Evolutionary conservation across 2,888 invertebrate species (phyloP).

Genomic region (Drosophila tripunctata): DNA sequence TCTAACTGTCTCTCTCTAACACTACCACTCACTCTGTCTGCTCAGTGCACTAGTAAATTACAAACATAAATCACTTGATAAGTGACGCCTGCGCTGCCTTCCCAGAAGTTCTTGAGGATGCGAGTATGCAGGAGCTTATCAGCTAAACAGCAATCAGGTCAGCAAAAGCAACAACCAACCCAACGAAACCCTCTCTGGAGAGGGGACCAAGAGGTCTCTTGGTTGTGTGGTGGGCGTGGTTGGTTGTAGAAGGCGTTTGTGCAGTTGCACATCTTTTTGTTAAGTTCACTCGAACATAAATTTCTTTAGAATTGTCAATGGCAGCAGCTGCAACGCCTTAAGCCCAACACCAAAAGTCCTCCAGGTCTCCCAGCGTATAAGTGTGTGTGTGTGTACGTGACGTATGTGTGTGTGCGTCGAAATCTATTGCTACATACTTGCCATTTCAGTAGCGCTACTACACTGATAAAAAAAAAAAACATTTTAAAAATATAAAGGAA

Average conservation of each 20-base stretch:
- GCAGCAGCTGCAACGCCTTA: constrained; percentile 61
- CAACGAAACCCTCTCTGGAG: background rate
- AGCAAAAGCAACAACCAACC: constrained; percentile 47
- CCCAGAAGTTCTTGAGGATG: background rate
- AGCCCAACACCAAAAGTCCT: constrained; percentile 37
- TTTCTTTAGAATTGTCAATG: constrained; percentile 69
- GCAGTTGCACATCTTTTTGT: constrained; percentile 65
- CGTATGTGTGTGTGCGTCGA: constrained; percentile 3
- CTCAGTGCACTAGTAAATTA: constrained; percentile 64
- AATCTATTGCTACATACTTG: constrained; percentile 32
- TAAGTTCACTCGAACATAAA: constrained; percentile 68
- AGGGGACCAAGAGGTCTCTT: background rate
- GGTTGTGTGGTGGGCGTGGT: constrained; percentile 17
- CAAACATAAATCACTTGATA: constrained; percentile 76
- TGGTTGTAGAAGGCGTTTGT: constrained; percentile 18
- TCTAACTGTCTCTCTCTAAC: background rate
- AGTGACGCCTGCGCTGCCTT: constrained; percentile 66
- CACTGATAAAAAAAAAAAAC: background rate
- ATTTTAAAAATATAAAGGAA: no score
- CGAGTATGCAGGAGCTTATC: constrained; percentile 59
- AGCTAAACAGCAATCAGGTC: constrained; percentile 70
- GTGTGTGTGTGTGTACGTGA: constrained; percentile 7
- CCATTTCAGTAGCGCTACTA: constrained; percentile 2
- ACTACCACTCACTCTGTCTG: background rate
- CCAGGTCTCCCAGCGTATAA: constrained; percentile 33